Conservation (phyloP, 2,888 invertebrate species). For the Cordilura impudica region DNA sequence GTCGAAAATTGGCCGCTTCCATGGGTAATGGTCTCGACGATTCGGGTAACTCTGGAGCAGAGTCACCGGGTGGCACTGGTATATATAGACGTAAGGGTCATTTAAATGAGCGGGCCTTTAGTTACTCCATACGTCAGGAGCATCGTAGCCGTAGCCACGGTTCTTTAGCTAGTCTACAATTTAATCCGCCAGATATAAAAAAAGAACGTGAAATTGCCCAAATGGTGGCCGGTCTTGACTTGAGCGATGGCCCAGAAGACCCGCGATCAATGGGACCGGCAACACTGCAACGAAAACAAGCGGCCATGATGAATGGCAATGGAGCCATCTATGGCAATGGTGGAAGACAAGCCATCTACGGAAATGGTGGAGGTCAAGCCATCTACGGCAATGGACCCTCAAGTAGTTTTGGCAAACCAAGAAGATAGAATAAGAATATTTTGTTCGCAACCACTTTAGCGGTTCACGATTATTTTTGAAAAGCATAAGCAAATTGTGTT, state of each 20-base stretch:
- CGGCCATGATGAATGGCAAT: constrained; percentile 69
- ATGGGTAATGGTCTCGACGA: constrained; percentile 83
- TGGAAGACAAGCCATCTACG: constrained; percentile 47
- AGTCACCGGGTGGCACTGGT: constrained; percentile 84
- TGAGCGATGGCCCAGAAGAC: constrained; percentile 83
- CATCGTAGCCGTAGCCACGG: constrained; percentile 95
- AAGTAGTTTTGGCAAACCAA: constrained; percentile 76
- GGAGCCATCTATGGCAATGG: constrained; percentile 42
- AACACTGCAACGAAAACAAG: constrained; percentile 74
- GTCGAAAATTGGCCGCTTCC: constrained; percentile 83
- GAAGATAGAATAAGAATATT: constrained; percentile 72
- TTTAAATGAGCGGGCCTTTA: constrained; percentile 94
- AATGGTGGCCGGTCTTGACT: constrained; percentile 92
- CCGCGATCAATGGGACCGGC: constrained; percentile 77
- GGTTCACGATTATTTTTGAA: no score
- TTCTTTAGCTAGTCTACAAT: constrained; percentile 92
- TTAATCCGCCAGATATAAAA: constrained; percentile 90
- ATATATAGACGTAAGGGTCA: constrained; percentile 95
- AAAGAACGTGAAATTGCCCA: constrained; percentile 95
- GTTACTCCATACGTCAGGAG: constrained; percentile 95
- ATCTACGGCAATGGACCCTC: constrained; percentile 71
- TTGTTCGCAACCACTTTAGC: background rate
- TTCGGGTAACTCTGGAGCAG: constrained; percentile 79
- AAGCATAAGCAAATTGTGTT: no score
- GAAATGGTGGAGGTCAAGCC: constrained; percentile 59